phyloP scores from a whole-genome alignment of 2,113 vertebrate species.

The Lycaon pictus region DNA sequence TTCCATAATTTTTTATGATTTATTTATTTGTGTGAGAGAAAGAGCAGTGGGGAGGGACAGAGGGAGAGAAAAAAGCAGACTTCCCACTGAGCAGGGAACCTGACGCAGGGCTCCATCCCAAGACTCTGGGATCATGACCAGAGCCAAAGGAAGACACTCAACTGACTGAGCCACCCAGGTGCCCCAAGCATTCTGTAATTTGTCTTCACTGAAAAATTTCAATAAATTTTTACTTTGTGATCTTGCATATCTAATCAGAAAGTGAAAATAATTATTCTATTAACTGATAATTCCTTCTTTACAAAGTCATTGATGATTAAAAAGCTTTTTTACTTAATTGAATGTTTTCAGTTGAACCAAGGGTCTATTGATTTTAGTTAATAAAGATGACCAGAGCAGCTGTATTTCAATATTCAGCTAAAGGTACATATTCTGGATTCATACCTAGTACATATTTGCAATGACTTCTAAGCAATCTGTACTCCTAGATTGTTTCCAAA shows the following conservation, averaged over 20 bases:
- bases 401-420: background rate
- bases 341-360: background rate
- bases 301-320: background rate
- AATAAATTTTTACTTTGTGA: background rate
- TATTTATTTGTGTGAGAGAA: too few species aligned
- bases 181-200: background rate
- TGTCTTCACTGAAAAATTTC: background rate
- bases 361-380: background rate
- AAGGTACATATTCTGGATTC: background rate
- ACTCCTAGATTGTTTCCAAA: constrained; percentile 9
- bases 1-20: background rate
- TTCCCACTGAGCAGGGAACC: too few species aligned
- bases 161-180: too few species aligned
- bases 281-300: constrained; percentile 3
- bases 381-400: background rate
- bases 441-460: background rate
- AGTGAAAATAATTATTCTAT: background rate
- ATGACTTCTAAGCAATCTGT: background rate
- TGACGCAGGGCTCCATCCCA: too few species aligned
- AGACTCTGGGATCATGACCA: too few species aligned
- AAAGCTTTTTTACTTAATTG: background rate
- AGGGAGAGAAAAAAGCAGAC: too few species aligned
- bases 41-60: too few species aligned
- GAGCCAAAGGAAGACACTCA: too few species aligned
- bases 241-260: background rate